Evolutionary conservation across 2,797 vertebrate species (phyloP).

Genomic region (Gambelia wislizenii): DNA sequence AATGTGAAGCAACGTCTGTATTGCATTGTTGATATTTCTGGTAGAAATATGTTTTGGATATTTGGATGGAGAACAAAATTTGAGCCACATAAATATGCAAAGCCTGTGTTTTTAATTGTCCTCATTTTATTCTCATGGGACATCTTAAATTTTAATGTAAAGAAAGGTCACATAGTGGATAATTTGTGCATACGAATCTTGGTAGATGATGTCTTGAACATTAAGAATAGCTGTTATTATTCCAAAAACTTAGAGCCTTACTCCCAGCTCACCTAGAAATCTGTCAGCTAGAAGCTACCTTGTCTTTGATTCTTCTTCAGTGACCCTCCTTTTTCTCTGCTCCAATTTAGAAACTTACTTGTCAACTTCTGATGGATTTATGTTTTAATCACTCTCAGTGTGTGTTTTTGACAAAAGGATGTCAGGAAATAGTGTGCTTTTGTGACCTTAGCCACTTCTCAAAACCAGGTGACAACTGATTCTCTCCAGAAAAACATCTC

Average conservation of each 20-base stretch:
- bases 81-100: constrained; percentile 4
- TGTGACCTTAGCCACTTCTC: constrained; percentile 47
- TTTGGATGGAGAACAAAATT: background rate
- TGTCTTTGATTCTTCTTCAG: constrained; percentile 19
- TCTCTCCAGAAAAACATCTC: constrained; percentile 2
- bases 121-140: background rate
- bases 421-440: constrained; percentile 39
- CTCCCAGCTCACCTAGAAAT: constrained; percentile 37
- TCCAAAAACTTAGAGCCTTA: constrained; percentile 14
- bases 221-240: constrained; percentile 14
- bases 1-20: no score
- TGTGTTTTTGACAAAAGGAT: constrained; percentile 22
- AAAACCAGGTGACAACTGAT: constrained; percentile 15
- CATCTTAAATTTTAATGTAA: constrained; percentile 36
- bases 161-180: background rate
- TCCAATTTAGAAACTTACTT: constrained; percentile 40
- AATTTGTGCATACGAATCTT: constrained; percentile 27
- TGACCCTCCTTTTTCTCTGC: constrained; percentile 46
- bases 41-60: constrained; percentile 16
- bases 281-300: constrained; percentile 26
- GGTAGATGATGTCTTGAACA: background rate
- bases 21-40: constrained; percentile 13
- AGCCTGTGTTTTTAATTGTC: constrained; percentile 3
- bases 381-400: constrained; percentile 38
- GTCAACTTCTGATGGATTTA: constrained; percentile 49